phyloP scores from a whole-genome alignment of 2,888 invertebrate genomes.

The Drosophila engyochracea region DNA sequence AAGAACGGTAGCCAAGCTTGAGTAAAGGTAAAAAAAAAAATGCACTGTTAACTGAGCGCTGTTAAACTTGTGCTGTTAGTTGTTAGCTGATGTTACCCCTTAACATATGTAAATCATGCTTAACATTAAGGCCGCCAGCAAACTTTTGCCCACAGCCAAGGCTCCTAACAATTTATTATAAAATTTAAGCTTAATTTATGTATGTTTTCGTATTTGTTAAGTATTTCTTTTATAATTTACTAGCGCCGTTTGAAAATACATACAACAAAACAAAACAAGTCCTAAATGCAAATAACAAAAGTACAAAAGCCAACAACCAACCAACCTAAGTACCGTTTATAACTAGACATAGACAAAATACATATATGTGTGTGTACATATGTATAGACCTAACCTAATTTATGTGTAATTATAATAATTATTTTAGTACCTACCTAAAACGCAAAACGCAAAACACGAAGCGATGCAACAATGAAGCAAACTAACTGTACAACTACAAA shows the following conservation, averaged over 20 bases:
- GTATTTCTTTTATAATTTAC: conserved; percentile 69
- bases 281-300: conserved; percentile 79
- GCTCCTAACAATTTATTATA: conserved; percentile 48
- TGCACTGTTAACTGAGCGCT: conserved; percentile 2
- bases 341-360: conserved; percentile 56
- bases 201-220: conserved; percentile 70
- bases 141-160: conserved; percentile 61
- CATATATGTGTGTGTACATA: conserved; percentile 19
- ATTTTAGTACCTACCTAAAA: conserved; percentile 68
- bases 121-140: conserved; percentile 47
- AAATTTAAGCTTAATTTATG: conserved; percentile 44
- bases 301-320: conserved; percentile 82
- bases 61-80: conserved; percentile 29
- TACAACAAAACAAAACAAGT: conserved; percentile 65
- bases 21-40: background rate
- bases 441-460: conserved; percentile 40
- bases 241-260: conserved; percentile 54
- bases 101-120: conserved; percentile 44
- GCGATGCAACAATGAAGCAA: conserved; percentile 41
- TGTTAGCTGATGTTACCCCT: conserved; percentile 16
- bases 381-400: conserved; percentile 46
- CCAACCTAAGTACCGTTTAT: conserved; percentile 77
- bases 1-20: background rate
- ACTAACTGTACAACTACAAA: conserved; percentile 41
- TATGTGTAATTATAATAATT: conserved; percentile 57